Percentiles rank a stretch among this genome's conserved stretches.
Conservation (phyloP, 2,797 vertebrate genomes). For the Netta rufina region DNA sequence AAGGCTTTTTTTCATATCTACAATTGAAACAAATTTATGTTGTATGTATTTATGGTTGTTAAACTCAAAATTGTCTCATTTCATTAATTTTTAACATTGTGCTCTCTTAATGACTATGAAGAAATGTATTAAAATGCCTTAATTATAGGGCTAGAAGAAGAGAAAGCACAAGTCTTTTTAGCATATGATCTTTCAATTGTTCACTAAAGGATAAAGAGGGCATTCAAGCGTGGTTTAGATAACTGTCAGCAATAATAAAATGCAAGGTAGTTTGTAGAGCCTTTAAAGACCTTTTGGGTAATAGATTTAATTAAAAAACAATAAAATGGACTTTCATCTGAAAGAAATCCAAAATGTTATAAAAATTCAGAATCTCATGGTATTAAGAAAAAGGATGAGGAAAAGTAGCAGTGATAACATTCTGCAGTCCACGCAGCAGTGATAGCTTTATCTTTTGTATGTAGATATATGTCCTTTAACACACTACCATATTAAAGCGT, state of each 20-base stretch:
- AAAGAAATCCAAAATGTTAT: slow-evolving; percentile 74
- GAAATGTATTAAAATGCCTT: slow-evolving; percentile 78
- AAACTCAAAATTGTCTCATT: slow-evolving; percentile 79
- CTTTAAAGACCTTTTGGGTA: slow-evolving; percentile 73
- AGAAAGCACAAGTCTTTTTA: slow-evolving; percentile 76
- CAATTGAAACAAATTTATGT: slow-evolving; percentile 70
- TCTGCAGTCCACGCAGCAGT: slow-evolving; percentile 9
- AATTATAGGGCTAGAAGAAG: slow-evolving; percentile 78
- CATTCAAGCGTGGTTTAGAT: slow-evolving; percentile 79
- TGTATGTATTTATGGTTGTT: slow-evolving; percentile 71
- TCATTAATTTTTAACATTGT: slow-evolving; percentile 77
- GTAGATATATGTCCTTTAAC: neutral
- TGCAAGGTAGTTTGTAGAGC: slow-evolving; percentile 73
- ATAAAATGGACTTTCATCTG: slow-evolving; percentile 74
- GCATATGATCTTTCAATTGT: slow-evolving; percentile 81
- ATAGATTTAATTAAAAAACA: slow-evolving; percentile 81
- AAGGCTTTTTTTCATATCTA: slow-evolving; percentile 59
- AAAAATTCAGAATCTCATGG: slow-evolving; percentile 70
- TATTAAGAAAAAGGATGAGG: slow-evolving; percentile 38
- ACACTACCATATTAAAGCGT: neutral
- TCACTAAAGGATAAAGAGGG: slow-evolving; percentile 80
- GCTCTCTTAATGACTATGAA: slow-evolving; percentile 72
- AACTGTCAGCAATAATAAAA: slow-evolving; percentile 81
- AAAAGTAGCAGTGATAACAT: slow-evolving; percentile 47
- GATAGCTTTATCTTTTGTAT: slow-evolving; percentile 32